Evolutionary conservation across 2,797 vertebrate species (phyloP).

Genomic region (Numenius phaeopus): DNA sequence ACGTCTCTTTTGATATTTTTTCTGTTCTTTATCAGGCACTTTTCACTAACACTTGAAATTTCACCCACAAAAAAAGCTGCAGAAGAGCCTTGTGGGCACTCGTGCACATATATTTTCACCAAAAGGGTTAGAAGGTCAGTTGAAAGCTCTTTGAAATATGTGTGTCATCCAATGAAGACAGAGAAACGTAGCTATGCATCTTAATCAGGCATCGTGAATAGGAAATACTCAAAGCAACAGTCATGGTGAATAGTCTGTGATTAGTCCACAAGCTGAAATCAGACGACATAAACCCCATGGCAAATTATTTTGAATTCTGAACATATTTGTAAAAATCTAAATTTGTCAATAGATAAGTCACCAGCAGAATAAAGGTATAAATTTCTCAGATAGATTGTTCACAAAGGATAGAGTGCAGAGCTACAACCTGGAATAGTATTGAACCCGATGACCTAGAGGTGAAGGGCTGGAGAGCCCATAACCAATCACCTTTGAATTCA

Average conservation of each 20-base stretch:
- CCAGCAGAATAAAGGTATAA: not conserved
- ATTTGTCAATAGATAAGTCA: not conserved
- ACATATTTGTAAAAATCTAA: not conserved
- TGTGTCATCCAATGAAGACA: conserved; percentile 53
- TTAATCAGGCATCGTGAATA: conserved; percentile 45
- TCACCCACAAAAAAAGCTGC: not conserved
- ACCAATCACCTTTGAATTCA: conserved; percentile 53
- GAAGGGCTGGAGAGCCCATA: conserved; percentile 33
- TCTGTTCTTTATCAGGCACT: not conserved
- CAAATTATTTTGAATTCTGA: not conserved
- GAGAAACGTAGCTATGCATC: conserved; percentile 52
- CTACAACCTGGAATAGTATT: not conserved
- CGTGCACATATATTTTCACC: conserved; percentile 43
- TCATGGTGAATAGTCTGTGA: conserved; percentile 16
- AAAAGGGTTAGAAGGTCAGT: conserved; percentile 42
- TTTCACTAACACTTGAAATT: conserved; percentile 35
- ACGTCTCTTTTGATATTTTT: not conserved
- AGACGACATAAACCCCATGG: not conserved
- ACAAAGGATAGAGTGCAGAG: not conserved
- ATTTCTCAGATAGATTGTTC: not conserved
- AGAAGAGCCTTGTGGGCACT: conserved; percentile 21
- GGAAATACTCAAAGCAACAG: conserved; percentile 42
- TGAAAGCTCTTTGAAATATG: conserved; percentile 4
- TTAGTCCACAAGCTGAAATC: conserved; percentile 3
- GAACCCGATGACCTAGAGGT: conserved; percentile 37